A percentile compares a stretch with the other conserved stretches of the same genome.
phyloP scores from a whole-genome alignment of 2,888 invertebrate species.

The Cremastobaeus sp. region DNA sequence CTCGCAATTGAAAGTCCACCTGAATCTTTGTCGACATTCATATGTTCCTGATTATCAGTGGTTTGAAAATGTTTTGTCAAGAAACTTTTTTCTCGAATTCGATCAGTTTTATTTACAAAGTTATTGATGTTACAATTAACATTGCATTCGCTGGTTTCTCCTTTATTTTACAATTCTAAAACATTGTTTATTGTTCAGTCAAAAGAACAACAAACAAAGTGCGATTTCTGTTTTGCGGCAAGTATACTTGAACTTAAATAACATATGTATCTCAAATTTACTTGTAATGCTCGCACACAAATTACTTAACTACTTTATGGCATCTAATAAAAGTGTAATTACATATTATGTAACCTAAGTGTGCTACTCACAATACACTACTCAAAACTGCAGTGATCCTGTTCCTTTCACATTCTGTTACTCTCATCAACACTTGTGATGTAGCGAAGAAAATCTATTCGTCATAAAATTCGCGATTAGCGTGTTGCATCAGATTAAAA shows the following conservation, averaged over 20 bases:
- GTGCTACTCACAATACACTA: constrained; percentile 32
- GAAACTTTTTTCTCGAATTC: too few species aligned
- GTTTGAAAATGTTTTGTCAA: too few species aligned
- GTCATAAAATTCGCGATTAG: not conserved
- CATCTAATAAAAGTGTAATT: constrained; percentile 55
- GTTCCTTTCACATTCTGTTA: constrained; percentile 41
- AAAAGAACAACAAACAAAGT: too few species aligned
- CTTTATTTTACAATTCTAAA: not conserved
- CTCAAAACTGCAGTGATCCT: constrained; percentile 24
- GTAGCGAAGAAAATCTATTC: constrained; percentile 1
- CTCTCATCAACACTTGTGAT: constrained; percentile 26
- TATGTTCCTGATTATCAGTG: too few species aligned
- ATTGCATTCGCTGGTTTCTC: too few species aligned
- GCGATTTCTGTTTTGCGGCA: constrained; percentile 14
- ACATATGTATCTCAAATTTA: constrained; percentile 35
- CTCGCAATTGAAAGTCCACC: too few species aligned
- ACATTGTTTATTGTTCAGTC: too few species aligned
- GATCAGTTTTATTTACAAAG: too few species aligned
- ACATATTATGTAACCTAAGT: constrained; percentile 34
- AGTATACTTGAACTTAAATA: constrained; percentile 16
- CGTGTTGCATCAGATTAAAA: not conserved
- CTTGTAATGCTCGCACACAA: constrained; percentile 37
- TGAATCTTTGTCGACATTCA: too few species aligned
- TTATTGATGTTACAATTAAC: too few species aligned
- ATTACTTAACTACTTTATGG: constrained; percentile 56